A percentile compares a stretch with the other conserved stretches of the same genome.
Conservation (phyloP, 2,888 invertebrate genomes). For the Chirona hameri region DNA sequence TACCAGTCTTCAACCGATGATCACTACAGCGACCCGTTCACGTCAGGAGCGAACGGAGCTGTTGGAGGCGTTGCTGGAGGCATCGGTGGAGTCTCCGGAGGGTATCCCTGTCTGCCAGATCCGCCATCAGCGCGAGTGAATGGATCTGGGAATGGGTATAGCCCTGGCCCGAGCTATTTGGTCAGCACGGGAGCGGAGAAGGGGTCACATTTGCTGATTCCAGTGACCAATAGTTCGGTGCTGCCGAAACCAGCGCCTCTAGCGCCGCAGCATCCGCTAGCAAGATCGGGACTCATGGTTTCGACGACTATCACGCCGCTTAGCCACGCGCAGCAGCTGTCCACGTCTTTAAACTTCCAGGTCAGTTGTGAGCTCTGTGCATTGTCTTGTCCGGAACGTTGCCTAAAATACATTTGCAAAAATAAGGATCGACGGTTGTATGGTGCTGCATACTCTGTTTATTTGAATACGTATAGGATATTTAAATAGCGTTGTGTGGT, state of each 20-base stretch:
- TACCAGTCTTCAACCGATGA: background rate
- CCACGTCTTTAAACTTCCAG: constrained; percentile 24
- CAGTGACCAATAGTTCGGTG: background rate
- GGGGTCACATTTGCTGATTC: constrained; percentile 10
- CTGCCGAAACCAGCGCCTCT: background rate
- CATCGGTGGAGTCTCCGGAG: background rate
- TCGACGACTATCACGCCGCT: constrained; percentile 27
- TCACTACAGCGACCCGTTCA: background rate
- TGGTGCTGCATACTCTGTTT: no score
- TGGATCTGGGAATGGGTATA: background rate
- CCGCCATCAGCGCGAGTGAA: background rate
- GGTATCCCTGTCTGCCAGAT: background rate
- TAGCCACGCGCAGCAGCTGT: background rate
- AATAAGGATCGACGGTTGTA: no score
- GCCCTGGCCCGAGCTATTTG: constrained; percentile 6
- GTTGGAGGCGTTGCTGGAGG: background rate
- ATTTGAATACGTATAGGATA: no score
- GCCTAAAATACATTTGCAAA: no score
- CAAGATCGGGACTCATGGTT: background rate
- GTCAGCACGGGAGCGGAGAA: constrained; percentile 14
- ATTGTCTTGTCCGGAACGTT: no score
- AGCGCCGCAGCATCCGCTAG: background rate
- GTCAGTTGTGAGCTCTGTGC: background rate
- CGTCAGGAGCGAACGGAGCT: background rate
- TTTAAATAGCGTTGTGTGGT: no score